Evolutionary conservation across 2,888 invertebrate species (phyloP), one percentile per base, ranked within the genome.

Genomic region (Isoperla grammatica): DNA sequence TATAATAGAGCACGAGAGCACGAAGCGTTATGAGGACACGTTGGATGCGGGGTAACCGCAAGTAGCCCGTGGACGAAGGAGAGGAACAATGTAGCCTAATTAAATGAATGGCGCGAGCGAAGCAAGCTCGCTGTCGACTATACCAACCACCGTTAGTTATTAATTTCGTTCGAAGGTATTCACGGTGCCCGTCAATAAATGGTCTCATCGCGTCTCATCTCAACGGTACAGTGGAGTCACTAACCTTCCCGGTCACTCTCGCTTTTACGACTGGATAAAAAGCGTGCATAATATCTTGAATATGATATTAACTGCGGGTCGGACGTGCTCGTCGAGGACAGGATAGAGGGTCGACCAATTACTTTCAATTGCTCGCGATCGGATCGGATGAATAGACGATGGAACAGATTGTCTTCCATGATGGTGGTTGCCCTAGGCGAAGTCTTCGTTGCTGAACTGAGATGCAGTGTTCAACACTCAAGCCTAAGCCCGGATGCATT

Each of bases 281-380:
- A 50, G 29, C 45, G 49, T 50, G 29, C 29, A 48, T 22, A 50
- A 23, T 13, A 50, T 22, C 49, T 35, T 19, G 45, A 35, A 29
- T 50, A 50, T 50, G 49, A 50, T 50, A 50, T 50, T 20, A 50
- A 50, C 49, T 50, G 22, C 49, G 49, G 49, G 49, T 35, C 23
- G 49, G 22, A 50, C 49, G 49, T 50, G 49, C 11, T 13, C 29
- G 29, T 50, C 49, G 29, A 4, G 45, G 8, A 50, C 49, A 15
- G 15, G 15, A 50, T 35, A 29, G 49, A 50, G 22, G 48, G 12
- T 48, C 22, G 22, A 20, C 35, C 49, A 50, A 50, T 50, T 50
- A 50, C 29, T 50, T 50, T 50, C 49, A 50, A 50, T 50, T 50
- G 49, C 49, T 23, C 35, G 22, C 23, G 49, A 50, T 50, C 29